Conservation (phyloP, 2,888 invertebrate genomes). For the Charanyca ferruginea region DNA sequence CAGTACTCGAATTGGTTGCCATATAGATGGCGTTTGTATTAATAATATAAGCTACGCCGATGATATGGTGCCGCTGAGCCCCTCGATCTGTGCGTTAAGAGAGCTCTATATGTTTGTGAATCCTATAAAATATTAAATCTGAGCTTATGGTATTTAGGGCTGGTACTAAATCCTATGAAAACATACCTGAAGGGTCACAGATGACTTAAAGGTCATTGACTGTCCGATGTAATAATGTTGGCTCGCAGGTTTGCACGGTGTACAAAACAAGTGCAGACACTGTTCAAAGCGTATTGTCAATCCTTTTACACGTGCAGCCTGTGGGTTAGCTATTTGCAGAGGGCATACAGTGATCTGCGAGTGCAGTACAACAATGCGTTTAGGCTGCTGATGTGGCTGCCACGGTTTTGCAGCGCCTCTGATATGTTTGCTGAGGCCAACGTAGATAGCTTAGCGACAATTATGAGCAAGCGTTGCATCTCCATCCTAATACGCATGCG, state of each 20-base stretch:
- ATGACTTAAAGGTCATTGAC: background rate
- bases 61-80: background rate
- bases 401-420: too few relatives aligned
- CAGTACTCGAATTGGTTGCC: background rate
- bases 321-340: too few relatives aligned
- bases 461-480: background rate
- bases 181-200: too few relatives aligned
- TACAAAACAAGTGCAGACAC: background rate
- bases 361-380: too few relatives aligned
- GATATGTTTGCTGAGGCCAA: slow-evolving; percentile 1
- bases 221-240: background rate
- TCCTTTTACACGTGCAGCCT: too few relatives aligned
- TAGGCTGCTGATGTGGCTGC: too few relatives aligned
- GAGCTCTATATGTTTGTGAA: background rate
- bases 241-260: too few relatives aligned
- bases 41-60: too few relatives aligned
- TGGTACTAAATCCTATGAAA: too few relatives aligned
- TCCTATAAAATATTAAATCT: background rate
- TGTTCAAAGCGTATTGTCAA: background rate
- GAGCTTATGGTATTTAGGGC: background rate
- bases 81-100: background rate
- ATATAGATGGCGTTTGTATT: background rate
- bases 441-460: background rate
- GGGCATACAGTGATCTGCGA: too few relatives aligned
- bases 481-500: background rate